Evolutionary conservation across 2,113 vertebrate genomes (phyloP).

Genomic region (Catharus minimus): DNA sequence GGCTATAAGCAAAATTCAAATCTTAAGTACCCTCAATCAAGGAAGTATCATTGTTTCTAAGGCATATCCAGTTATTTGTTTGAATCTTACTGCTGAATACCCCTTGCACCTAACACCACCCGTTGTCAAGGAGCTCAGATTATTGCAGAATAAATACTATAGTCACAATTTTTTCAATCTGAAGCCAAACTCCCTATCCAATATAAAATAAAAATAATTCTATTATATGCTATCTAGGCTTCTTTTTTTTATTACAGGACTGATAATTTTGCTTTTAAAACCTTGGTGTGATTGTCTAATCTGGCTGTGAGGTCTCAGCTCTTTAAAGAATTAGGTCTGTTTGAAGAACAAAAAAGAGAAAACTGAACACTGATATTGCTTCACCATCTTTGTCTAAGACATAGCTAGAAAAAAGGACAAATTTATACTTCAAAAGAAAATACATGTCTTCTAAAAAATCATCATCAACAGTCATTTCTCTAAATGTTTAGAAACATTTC

Average conservation of each 20-base stretch:
- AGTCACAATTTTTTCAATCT: neutral
- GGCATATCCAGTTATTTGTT: neutral
- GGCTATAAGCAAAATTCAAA: neutral
- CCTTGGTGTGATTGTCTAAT: neutral
- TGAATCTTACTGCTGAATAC: neutral
- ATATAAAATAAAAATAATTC: neutral
- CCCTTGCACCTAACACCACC: neutral
- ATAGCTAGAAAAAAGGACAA: neutral
- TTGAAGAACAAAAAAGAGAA: neutral
- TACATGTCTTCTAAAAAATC: neutral
- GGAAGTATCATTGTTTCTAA: neutral
- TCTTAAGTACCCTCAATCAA: neutral
- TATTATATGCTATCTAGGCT: neutral
- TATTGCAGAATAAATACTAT: neutral
- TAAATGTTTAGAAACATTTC: slow-evolving; percentile 58
- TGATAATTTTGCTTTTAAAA: neutral
- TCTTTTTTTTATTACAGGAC: neutral
- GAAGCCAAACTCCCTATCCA: neutral
- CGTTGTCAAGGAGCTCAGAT: neutral
- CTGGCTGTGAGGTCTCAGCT: neutral
- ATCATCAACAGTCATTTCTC: neutral
- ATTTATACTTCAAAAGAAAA: slow-evolving; percentile 8
- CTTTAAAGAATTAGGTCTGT: neutral
- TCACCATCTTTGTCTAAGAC: neutral
- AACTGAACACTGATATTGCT: neutral